Percentiles rank a stretch among this genome's conserved stretches.
Conservation (phyloP, 2,797 vertebrate species). For the Simalia tracyae region DNA sequence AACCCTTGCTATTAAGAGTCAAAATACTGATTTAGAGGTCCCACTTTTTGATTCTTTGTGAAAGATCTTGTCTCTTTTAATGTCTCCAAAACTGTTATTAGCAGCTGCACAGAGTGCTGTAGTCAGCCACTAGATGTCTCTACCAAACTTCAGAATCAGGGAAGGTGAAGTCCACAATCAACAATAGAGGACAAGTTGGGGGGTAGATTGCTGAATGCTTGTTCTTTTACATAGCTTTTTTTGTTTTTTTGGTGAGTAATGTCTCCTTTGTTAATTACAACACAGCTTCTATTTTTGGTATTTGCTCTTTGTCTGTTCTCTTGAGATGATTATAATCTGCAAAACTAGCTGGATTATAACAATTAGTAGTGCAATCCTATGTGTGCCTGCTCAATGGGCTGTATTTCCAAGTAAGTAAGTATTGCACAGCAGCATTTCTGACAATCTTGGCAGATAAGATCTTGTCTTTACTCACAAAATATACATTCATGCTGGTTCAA, state of each 20-base stretch:
- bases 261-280: not conserved
- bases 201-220: not conserved
- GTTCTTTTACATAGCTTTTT: not conserved
- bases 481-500: not conserved
- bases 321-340: not conserved
- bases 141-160: not conserved
- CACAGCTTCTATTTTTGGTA: too few species aligned
- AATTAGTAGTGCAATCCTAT: not conserved
- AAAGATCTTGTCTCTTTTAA: not conserved
- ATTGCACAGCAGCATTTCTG: not conserved
- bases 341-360: not conserved
- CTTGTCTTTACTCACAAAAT: not conserved
- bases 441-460: not conserved
- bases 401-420: not conserved
- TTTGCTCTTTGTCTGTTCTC: not conserved
- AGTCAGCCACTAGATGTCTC: slow-evolving; percentile 31
- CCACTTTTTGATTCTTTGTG: not conserved
- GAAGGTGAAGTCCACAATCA: not conserved
- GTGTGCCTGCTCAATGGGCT: not conserved
- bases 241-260: not conserved
- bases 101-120: not conserved
- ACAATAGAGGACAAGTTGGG: not conserved
- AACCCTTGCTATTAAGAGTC: not conserved
- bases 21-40: not conserved
- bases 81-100: not conserved